Base-by-base conservation (phyloP, 2,113 vertebrate species). In the Crotalus horridus region DNA sequence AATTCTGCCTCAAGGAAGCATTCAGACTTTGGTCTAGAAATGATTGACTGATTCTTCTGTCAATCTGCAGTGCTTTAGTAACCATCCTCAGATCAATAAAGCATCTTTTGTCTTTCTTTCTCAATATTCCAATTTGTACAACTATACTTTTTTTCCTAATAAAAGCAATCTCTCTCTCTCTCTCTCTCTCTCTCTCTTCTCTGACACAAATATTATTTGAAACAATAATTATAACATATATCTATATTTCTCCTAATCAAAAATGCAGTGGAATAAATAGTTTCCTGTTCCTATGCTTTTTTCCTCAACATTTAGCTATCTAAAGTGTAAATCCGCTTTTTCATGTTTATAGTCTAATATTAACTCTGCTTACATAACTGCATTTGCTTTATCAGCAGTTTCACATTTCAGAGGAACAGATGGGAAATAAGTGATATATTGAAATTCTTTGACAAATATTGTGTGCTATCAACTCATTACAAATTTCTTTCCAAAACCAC, bases 401-500 rank as follows among this genome's bases (percentile, higher is more conserved):
- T 94, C 94, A 90, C 86, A 74, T 85, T 93, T 95, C 59, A 46
- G 55, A 21, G 20, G 17, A 61, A 93, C 69, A 86, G 26, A 59
- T 96, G 15, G 51, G 81, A 88, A 85, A 85, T 91, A 4, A 93
- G 74, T 95, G 95, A 93, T 94, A 39, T 95, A 17, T 94, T 94
- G 96, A 89, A 94, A 96, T 39, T 92, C 56, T 17, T 94, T 95
- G 92, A 96, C 93, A 96, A 95, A 23, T 55, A 46, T 23, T 39
- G 43, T 9, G 0, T 69, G 81, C 96, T 95, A 94, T 74, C 94
- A 97, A 89, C 33, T 92, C 43, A 89, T 95, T 95, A 59, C 87
- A 87, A 58, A 48, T 93, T 94, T 96, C n/a, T 93, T 94, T 95
- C n/a, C 2, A 90, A 23, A 94, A 93, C 89, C 81, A 39, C 33